Evolutionary conservation across 2,888 invertebrate genomes (phyloP), one percentile per base, ranked within the genome.

Genomic region (Drosophila setosimentum): DNA sequence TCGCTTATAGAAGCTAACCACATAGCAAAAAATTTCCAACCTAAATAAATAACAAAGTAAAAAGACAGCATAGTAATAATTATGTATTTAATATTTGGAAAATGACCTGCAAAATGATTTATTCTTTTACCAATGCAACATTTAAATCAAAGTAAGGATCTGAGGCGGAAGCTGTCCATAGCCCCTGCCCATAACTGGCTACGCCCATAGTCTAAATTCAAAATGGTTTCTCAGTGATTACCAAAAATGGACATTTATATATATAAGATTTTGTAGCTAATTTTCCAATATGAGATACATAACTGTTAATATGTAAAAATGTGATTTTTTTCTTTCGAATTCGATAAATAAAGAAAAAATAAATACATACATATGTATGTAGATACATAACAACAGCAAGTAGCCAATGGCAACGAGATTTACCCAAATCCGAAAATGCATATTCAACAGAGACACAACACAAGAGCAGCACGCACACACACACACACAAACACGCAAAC

Each of bases 391-490:
- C 66, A 82, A 59, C 60, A 59, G 16, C 32, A 32, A 49, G 82
- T 87, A 66, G 82, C 69, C 75, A 87, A 74, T 88, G 73, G 74
- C 83, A 83, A 88, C 83, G 68, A 63, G 72, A 83, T 73, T 77
- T 82, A 48, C 64, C 62, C 40, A 65, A 73, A 63, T 53, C 57
- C 21, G 37, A 83, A 45, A 80, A 68, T 80, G 69, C 76, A 78
- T 78, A 62, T 53, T 61, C 54, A 54, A 32, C 32, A 61, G 61
- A 54, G 61, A 61, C 40, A 67, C 54, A 66, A 70, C 57, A 57
- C 30, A 57, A 40, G 29, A 42, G 40, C 40, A 33, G 13, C 35
- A 63, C 42, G 68, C 50, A 65, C 37, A 62, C 50, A 64, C 24
- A 49, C 35, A 64, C 42, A 59, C 37, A 75, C 11, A 33, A 6